These are phyloP conservation scores for Imbricaverruca yamaguchii DNA, from an alignment of 2,888 invertebrate genomes.

Conservation along the genomic window DNA sequence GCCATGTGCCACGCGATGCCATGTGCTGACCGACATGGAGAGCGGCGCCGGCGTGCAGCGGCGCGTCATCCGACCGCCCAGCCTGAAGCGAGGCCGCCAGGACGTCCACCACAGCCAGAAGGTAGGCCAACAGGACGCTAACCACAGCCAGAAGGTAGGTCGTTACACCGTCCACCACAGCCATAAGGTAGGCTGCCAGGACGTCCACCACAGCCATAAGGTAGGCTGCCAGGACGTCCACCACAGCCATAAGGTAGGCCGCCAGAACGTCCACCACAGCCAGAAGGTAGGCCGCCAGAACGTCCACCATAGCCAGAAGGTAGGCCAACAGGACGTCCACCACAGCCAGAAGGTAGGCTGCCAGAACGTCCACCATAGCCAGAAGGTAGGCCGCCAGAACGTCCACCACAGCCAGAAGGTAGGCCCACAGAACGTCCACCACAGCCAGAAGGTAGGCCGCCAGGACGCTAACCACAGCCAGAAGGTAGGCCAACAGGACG, in stretches of 20 bases:
- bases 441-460: too few relatives aligned
- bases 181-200: too few relatives aligned
- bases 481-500: constrained; percentile 68
- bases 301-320: constrained; percentile 38
- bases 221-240: too few relatives aligned
- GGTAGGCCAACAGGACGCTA: constrained; percentile 29
- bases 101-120: constrained; percentile 44
- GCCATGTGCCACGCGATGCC: background rate
- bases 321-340: constrained; percentile 27
- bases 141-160: too few relatives aligned
- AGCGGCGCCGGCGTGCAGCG: background rate
- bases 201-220: too few relatives aligned
- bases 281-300: constrained; percentile 70
- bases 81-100: constrained; percentile 67
- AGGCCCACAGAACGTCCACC: too few relatives aligned
- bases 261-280: constrained; percentile 38
- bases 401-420: too few relatives aligned
- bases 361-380: too few relatives aligned
- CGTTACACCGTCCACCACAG: too few relatives aligned
- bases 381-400: too few relatives aligned
- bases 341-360: too few relatives aligned
- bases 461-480: constrained; percentile 44
- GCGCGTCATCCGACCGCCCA: constrained; percentile 64
- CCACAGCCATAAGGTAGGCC: too few relatives aligned
- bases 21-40: background rate